Conservation (phyloP, 1,140 invertebrate genomes). For the Solenopsis invicta region DNA sequence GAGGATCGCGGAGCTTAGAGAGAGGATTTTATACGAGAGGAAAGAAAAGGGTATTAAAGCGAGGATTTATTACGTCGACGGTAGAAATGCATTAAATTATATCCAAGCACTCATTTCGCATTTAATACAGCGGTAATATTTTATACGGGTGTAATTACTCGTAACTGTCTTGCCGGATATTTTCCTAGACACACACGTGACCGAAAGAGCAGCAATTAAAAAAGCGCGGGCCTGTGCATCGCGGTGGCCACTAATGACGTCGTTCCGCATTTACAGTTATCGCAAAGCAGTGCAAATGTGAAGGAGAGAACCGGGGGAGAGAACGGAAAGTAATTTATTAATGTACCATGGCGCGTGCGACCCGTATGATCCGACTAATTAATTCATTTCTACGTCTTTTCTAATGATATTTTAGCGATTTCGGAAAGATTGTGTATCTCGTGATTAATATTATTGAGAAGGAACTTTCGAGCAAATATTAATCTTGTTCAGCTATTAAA, state of each 20-base stretch:
- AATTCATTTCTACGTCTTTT: constrained; percentile 35
- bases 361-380: constrained; percentile 41
- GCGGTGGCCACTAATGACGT: constrained; percentile 60
- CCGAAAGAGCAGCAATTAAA: constrained; percentile 57
- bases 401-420: not conserved
- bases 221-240: constrained; percentile 49
- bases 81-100: constrained; percentile 69
- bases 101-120: constrained; percentile 55
- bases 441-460: not conserved
- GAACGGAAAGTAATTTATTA: constrained; percentile 53
- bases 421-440: not conserved
- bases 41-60: constrained; percentile 55
- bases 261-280: constrained; percentile 54
- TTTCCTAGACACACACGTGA: constrained; percentile 41
- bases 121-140: constrained; percentile 71
- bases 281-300: constrained; percentile 30
- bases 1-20: not conserved
- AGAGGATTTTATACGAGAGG: constrained; percentile 48
- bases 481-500: constrained; percentile 16
- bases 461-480: not conserved
- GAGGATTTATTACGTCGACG: constrained; percentile 64
- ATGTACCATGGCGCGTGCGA: constrained; percentile 26
- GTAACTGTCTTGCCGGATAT: constrained; percentile 69
- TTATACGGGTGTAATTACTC: constrained; percentile 69
- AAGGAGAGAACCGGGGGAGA: not conserved